Conservation (phyloP, 37 sponge, comb jelly and placozoan species). For the Aplysina aerophoba region DNA sequence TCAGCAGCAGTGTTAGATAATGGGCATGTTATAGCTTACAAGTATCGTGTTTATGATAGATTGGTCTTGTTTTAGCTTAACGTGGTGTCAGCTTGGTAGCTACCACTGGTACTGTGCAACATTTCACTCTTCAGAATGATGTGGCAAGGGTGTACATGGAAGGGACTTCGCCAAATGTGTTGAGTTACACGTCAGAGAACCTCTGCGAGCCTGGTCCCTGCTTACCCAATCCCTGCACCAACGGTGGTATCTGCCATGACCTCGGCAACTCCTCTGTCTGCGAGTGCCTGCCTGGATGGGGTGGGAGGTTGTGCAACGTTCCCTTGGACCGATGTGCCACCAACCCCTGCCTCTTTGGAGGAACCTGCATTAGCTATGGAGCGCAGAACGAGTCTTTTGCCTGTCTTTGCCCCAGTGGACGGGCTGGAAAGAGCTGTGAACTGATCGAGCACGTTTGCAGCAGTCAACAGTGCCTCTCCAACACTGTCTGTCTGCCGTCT, state of each 20-base stretch:
- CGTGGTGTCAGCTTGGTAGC: no score
- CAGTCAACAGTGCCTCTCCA: background rate
- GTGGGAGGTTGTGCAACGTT: background rate
- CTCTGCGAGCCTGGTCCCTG: constrained; percentile 23
- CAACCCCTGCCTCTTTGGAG: constrained; percentile 2
- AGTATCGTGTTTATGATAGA: no score
- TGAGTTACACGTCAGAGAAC: background rate
- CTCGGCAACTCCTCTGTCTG: constrained; percentile 1
- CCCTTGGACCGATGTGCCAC: background rate
- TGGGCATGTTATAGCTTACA: no score
- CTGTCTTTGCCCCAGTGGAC: background rate
- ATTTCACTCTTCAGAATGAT: background rate
- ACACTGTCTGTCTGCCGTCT: background rate
- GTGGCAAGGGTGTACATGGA: background rate
- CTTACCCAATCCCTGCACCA: constrained; percentile 15
- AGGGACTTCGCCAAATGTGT: background rate
- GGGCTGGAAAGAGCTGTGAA: constrained; percentile 21
- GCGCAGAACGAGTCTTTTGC: background rate
- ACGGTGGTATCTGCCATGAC: background rate
- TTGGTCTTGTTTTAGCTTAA: no score
- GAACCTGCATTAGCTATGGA: background rate
- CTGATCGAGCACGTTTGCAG: constrained; percentile 1
- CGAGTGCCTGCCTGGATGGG: constrained; percentile 14
- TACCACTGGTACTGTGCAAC: no score
- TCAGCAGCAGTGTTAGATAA: no score